Evolutionary conservation across 1,140 invertebrate genomes (phyloP), one percentile per base, ranked within the genome.

Genomic region (Halyomorpha halys): DNA sequence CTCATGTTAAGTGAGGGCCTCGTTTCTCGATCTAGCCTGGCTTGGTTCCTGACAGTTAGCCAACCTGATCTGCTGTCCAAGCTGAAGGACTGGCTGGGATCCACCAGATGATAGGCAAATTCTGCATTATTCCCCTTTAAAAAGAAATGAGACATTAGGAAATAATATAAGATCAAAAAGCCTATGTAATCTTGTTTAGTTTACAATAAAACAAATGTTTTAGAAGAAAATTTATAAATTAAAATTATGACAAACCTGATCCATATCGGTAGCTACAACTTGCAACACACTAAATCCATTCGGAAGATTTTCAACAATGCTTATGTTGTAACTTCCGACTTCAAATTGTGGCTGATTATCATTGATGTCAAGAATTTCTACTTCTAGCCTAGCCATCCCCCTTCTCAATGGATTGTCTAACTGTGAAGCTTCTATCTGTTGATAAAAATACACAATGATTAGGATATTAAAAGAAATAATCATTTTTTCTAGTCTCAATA

Each of bases 231-330:
- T 30, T 30, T 30, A 30, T 30, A 30, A 30, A 25, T 30, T 34
- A 54, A n/a, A n/a, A n/a, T 44, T 19, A 45, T 18, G 2, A 39
- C 61, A 68, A 68, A 78, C 76, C 70, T 89, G 85, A 72, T 91
- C 89, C 30, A 80, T 80, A 72, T 92, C 89, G 1, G 79, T 77
- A 0, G 89, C 89, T 63, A 88, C 80, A 0, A 91, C 87, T 78
- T 90, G 87, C 0, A 90, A 73, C 0, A 91, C 87, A 70, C 86
- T 90, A 68, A 84, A 84, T 65, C 90, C 90, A 68, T 89, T 90
- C 0, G 90, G 91, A 39, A 93, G 76, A 73, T 94, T 93, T 72
- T 94, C 90, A 53, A 93, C 89, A 59, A 94, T 92, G 67, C 89
- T 92, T 45, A 94, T 91, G 68, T 92, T 92, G 71, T 93, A 93